Base-by-base conservation (phyloP, 2,797 vertebrate genomes). In the Hozukius guyotensis region DNA sequence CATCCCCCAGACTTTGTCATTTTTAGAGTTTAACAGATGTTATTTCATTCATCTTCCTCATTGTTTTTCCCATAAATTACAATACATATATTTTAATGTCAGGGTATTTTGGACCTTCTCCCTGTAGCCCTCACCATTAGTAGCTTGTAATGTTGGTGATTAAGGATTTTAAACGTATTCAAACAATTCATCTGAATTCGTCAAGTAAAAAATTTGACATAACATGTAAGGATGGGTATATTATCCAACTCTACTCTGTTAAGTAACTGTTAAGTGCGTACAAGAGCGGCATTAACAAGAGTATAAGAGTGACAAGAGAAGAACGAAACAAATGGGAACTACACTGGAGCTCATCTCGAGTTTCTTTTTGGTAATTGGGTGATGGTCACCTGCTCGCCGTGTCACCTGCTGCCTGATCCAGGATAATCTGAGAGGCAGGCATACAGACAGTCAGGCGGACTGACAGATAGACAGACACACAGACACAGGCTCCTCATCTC, bases 361-460 rank as follows among this genome's bases (percentile, higher is more conserved):
- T 92, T 89, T 89, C 88, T 73, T 77, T 81, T 72, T 49, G 68
- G 80, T 91, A 93, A 93, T 81, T 88, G 83, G 83, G 73, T 78
- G 90, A 92, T 84, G 88, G 92, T 94, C 93, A 94, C 92, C 93
- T 92, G 92, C 87, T 88, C 69, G 65, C 87, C 67, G 64, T 85
- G 86, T 94, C 93, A 94, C 91, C 95, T 94, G 91, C 81, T 62
- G 87, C 76, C 87, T 90, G 91, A 93, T 89, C 87, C 83, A 20
- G 75, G 83, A 88, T 93, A 85, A 92, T 90, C 90, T 89, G 72
- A 84, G 88, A 88, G 82, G 82, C 87, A 84, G 83, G 61, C 74
- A 71, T 71, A 92, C 75, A 87, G 85, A 91, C 89, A 91, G 84
- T 87, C 79, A 87, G 87, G 82, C 78, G 27, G 80, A 83, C 87